phyloP scores from a whole-genome alignment of 1,140 invertebrate genomes.

The Drosophila chauvacae region DNA sequence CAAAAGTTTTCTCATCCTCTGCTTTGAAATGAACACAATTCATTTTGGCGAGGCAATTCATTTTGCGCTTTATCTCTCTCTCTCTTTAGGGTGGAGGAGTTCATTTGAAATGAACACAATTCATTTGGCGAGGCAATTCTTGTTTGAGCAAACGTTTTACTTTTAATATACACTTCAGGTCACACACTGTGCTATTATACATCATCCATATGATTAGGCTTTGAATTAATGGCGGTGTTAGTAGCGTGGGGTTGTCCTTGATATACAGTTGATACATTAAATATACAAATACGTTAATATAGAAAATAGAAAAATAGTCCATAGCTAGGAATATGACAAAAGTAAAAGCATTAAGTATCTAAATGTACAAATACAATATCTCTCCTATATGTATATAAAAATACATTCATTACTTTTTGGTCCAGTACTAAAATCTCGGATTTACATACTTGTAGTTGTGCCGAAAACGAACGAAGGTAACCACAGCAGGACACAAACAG shows the following conservation, averaged over 20 bases:
- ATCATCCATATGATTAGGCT: conserved; percentile 35
- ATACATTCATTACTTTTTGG: conserved; percentile 81
- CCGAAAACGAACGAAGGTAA: conserved; percentile 40
- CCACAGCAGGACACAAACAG: conserved; percentile 4
- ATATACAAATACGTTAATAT: conserved; percentile 30
- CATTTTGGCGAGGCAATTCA: neutral
- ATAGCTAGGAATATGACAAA: conserved; percentile 56
- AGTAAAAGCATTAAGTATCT: conserved; percentile 58
- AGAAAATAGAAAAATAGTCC: conserved; percentile 61
- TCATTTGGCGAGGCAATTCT: conserved; percentile 5
- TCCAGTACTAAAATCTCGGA: conserved; percentile 81
- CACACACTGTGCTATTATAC: neutral
- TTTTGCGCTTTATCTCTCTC: neutral
- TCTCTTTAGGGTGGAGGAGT: neutral
- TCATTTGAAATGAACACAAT: neutral
- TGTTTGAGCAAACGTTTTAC: neutral
- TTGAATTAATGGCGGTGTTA: conserved; percentile 56
- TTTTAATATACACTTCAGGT: neutral
- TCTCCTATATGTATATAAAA: conserved; percentile 38
- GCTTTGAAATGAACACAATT: neutral
- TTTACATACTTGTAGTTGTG: conserved; percentile 72
- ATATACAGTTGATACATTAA: conserved; percentile 40
- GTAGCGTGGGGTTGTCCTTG: conserved; percentile 35
- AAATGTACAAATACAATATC: conserved; percentile 26
- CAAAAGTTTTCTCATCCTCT: neutral